A percentile compares a stretch with the other conserved stretches of the same genome.
These are phyloP conservation scores for Eira barbara DNA, from an alignment of 2,113 vertebrate species.

Conservation along the genomic window DNA sequence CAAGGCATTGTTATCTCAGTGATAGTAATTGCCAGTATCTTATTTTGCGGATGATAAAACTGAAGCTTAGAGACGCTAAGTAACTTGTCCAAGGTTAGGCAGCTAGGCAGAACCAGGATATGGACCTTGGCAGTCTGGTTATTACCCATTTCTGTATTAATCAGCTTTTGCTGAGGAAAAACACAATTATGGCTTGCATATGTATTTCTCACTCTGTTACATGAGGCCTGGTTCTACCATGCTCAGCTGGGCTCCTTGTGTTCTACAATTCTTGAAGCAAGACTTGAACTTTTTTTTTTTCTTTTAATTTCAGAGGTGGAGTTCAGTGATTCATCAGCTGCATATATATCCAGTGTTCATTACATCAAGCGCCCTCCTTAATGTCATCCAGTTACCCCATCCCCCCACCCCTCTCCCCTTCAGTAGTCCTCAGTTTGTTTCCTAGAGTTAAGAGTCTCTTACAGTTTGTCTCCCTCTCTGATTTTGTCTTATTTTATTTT, in stretches of 20 bases:
- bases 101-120: background rate
- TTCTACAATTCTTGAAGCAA: background rate
- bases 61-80: background rate
- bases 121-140: background rate
- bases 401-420: background rate
- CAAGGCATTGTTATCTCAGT: background rate
- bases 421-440: background rate
- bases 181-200: background rate
- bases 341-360: background rate
- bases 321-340: background rate
- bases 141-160: background rate
- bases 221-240: background rate
- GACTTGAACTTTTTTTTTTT: conserved; percentile 12
- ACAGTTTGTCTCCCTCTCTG: background rate
- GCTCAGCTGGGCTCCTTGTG: background rate
- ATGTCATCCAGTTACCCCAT: background rate
- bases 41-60: conserved; percentile 26
- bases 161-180: conserved; percentile 24
- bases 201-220: background rate
- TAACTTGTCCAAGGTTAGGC: background rate
- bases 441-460: background rate
- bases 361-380: background rate
- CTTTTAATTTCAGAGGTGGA: background rate
- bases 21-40: background rate
- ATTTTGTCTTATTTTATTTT: background rate